A percentile compares a stretch with the other conserved stretches of the same genome.
phyloP scores from a whole-genome alignment of 2,888 invertebrate species.

The Dendrolimus houi region DNA sequence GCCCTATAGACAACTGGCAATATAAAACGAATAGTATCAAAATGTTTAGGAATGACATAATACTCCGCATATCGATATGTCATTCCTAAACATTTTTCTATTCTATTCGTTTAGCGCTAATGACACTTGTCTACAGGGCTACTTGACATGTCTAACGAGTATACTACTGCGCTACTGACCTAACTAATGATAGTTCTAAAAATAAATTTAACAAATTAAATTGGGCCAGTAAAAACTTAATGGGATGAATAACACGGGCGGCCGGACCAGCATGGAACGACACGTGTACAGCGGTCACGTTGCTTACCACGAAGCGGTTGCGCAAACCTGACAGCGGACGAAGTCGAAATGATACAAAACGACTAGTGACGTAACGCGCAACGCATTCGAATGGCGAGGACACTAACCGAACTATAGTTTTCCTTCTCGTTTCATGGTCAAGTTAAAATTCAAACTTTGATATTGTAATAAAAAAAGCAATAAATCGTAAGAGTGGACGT shows the following conservation, averaged over 20 bases:
- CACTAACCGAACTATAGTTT: background rate
- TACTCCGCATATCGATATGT: too few relatives aligned
- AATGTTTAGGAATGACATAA: too few relatives aligned
- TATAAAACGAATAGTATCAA: too few relatives aligned
- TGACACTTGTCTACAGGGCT: too few relatives aligned
- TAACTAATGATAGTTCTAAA: background rate
- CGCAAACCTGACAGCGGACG: slow-evolving; percentile 11
- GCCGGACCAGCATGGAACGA: slow-evolving; percentile 6
- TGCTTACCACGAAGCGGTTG: slow-evolving; percentile 23
- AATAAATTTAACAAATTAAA: background rate
- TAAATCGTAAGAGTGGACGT: too few relatives aligned
- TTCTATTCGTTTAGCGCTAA: too few relatives aligned
- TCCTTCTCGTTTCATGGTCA: background rate
- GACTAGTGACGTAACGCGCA: slow-evolving; percentile 6
- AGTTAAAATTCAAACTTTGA: background rate
- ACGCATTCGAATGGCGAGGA: background rate
- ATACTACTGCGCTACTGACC: background rate
- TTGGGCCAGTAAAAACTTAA: background rate
- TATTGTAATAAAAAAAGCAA: too few relatives aligned
- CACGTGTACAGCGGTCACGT: slow-evolving; percentile 23
- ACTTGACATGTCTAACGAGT: too few relatives aligned
- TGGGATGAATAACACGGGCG: background rate
- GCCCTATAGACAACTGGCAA: too few relatives aligned
- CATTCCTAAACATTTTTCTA: too few relatives aligned
- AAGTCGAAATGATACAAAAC: background rate